Base-by-base conservation (phyloP, 2,888 invertebrate genomes). In the Toxonevra muliebris region DNA sequence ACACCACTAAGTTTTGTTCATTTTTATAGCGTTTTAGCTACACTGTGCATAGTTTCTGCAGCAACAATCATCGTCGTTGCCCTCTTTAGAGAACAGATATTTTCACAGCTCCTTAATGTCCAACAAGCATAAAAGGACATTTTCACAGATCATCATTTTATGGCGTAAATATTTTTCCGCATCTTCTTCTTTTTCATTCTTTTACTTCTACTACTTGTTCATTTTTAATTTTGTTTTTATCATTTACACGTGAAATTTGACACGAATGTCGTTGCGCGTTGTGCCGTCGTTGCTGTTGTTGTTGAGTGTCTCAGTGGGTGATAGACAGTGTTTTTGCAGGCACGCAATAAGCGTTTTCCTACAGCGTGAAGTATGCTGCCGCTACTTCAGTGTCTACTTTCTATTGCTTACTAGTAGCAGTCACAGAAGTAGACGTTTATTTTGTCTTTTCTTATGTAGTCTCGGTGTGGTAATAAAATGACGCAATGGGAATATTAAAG, bases 131-230 rank as follows among this genome's bases (percentile, higher is more conserved):
- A 73, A 76, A 77, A 75, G 73, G 63, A 74, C 73, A 73, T 74
- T 76, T 76, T 75, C 73, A 74, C 74, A 76, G 78, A 77, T 79
- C 77, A 78, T 77, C 76, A 76, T 76, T 76, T 78, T 73, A 73
- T 75, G 73, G 50, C n/a, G 66, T 13, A 17, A 17, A 17, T 41
- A 12, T 19, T 13, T 55, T 5, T 19, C 4, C 17, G 4, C 17
- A 12, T 15, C 20, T 30, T n/a, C n/a, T n/a, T n/a, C 30, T 63
- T 48, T 62, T 41, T 41, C 43, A 19, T 10, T 17, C 9, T 13
- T 11, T 17, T 30, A 43, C 9, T 12, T 52, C 12, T 54, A 3
- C 53, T 11, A 62, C 43, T 62, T 63, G 48, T 63, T 63, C 55
- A 55, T 45, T 63, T 45, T 12, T 17, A 54, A 55, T 20, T 57